Evolutionary conservation across 2,888 invertebrate species (phyloP).

Genomic region (Leptinotarsa rubiginosa): DNA sequence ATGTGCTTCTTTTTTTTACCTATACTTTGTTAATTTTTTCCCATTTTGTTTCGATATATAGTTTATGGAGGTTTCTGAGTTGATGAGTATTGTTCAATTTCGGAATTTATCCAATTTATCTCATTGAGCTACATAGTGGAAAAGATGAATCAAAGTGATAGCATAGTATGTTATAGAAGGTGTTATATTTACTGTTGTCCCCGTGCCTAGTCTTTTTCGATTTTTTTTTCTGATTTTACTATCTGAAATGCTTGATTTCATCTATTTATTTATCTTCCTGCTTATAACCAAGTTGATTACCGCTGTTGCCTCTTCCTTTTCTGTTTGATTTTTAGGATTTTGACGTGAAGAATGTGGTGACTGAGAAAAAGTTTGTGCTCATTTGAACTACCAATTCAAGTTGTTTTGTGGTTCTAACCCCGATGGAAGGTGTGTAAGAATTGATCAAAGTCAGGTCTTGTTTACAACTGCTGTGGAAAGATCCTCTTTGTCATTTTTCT

Average conservation of each 20-base stretch:
- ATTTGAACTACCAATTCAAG: neutral
- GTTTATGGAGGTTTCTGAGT: neutral
- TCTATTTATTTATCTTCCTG: neutral
- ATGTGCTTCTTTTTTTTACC: neutral
- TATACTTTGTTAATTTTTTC: neutral
- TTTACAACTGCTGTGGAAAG: neutral
- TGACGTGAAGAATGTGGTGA: neutral
- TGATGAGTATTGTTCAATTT: neutral
- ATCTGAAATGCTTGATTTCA: too few species aligned
- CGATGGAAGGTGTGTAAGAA: neutral
- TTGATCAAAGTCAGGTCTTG: neutral
- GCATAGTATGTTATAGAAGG: neutral
- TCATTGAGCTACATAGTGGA: neutral
- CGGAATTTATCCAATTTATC: neutral
- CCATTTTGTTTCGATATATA: neutral
- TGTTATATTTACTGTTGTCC: neutral
- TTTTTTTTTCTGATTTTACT: neutral
- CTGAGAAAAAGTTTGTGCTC: neutral
- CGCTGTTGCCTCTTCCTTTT: neutral
- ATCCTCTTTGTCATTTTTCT: neutral
- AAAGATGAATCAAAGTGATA: neutral
- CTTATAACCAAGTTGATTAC: neutral
- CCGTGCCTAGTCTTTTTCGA: too few species aligned
- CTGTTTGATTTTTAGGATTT: neutral
- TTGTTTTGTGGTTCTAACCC: neutral